Percentiles rank a stretch among this genome's conserved stretches.
Evolutionary conservation across 2,888 invertebrate species (phyloP).

Genomic region (Tiliacea citrago): DNA sequence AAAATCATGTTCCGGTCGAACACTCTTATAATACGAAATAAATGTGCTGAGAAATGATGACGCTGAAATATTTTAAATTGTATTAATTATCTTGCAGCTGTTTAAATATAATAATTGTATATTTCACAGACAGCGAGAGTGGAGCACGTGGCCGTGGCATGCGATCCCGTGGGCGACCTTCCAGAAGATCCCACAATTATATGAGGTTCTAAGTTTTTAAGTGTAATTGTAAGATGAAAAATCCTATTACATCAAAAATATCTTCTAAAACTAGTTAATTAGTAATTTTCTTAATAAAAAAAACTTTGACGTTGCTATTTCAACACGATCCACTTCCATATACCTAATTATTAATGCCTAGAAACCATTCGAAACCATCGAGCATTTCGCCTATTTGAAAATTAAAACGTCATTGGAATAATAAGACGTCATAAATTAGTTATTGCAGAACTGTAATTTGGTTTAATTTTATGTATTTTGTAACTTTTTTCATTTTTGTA

Average conservation of each 20-base stretch:
- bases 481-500: background rate
- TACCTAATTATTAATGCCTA: background rate
- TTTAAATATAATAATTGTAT: constrained; percentile 49
- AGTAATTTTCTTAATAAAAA: constrained; percentile 25
- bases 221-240: constrained; percentile 52
- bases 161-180: constrained; percentile 82
- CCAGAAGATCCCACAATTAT: constrained; percentile 82
- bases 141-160: constrained; percentile 85
- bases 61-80: constrained; percentile 7
- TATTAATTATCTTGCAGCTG: constrained; percentile 45
- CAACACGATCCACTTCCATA: constrained; percentile 17
- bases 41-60: constrained; percentile 40
- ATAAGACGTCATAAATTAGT: background rate
- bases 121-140: constrained; percentile 85
- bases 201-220: constrained; percentile 78
- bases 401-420: background rate
- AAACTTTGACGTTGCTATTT: background rate
- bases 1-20: no score
- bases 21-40: constrained; percentile 5
- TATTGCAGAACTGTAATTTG: background rate
- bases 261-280: constrained; percentile 41
- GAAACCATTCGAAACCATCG: background rate
- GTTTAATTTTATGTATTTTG: background rate
- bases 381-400: background rate
- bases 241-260: constrained; percentile 44